Percentiles rank a stretch among this genome's conserved stretches.
These are phyloP conservation scores for Lamprotornis superbus DNA, from an alignment of 2,113 vertebrate species.

Conservation along the genomic window DNA sequence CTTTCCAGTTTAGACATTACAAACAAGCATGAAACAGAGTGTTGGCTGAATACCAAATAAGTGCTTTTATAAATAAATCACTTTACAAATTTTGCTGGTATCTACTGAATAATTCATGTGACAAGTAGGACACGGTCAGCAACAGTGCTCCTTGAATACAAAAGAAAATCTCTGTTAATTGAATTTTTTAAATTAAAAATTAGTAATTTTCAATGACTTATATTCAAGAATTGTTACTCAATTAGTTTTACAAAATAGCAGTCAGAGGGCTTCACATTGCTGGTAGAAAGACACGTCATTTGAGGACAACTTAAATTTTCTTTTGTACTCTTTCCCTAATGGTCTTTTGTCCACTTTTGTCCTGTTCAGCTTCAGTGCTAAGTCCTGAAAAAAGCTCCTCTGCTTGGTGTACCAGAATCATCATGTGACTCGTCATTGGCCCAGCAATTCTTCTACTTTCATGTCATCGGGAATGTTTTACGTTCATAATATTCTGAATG, in stretches of 20 bases:
- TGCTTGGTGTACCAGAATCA: not conserved
- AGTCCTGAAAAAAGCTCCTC: not conserved
- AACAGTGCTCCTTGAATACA: not conserved
- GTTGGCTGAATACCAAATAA: conserved; percentile 19
- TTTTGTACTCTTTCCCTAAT: not conserved
- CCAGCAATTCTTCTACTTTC: not conserved
- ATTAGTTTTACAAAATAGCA: not conserved
- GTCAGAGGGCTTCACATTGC: not conserved
- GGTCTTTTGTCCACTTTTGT: not conserved
- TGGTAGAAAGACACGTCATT: not conserved
- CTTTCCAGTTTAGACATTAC: not conserved
- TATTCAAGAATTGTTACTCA: not conserved
- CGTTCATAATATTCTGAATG: not conserved
- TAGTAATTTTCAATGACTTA: not conserved
- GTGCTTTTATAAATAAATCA: conserved; percentile 17
- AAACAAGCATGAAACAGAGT: not conserved
- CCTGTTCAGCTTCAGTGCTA: not conserved
- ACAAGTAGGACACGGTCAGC: not conserved
- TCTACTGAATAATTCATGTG: not conserved
- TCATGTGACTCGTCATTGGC: not conserved
- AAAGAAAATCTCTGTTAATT: not conserved
- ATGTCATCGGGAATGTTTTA: fast-evolving
- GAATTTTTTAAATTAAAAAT: not conserved
- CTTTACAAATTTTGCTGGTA: not conserved
- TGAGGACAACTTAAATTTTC: not conserved